A percentile compares a stretch with the other conserved stretches of the same genome.
These are phyloP conservation scores for Phalera bucephala DNA, from an alignment of 2,888 invertebrate genomes.

Conservation along the genomic window DNA sequence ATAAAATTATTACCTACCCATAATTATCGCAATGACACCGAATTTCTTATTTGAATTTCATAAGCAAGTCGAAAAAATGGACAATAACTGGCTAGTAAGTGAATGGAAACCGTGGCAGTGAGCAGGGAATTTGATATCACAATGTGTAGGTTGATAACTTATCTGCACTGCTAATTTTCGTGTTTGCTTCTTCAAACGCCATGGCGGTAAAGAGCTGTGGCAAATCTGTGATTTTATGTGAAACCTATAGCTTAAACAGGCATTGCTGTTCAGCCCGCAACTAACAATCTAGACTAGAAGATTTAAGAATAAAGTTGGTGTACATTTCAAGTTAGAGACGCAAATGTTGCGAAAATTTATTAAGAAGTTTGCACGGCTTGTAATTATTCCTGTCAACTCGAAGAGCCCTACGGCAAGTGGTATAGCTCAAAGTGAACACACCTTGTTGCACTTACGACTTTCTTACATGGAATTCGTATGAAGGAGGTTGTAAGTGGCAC, in stretches of 20 bases:
- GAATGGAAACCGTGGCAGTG: no score
- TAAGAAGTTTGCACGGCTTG: constrained; percentile 66
- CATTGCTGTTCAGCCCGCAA: constrained; percentile 16
- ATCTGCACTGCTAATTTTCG: no score
- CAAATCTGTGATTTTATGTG: no score
- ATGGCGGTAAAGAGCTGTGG: no score
- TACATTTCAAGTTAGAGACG: constrained; percentile 61
- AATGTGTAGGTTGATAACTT: no score
- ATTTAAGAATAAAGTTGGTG: constrained; percentile 49
- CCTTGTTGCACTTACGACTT: constrained; percentile 28
- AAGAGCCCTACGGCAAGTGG: constrained; percentile 26
- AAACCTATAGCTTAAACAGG: no score
- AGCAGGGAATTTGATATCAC: no score
- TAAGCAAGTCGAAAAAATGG: no score
- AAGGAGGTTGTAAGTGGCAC: constrained; percentile 21
- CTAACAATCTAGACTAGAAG: constrained; percentile 30
- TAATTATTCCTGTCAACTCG: constrained; percentile 75
- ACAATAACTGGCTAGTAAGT: no score
- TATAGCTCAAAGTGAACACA: constrained; percentile 33
- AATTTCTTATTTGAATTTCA: no score
- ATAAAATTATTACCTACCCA: constrained; percentile 22
- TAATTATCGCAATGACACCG: constrained; percentile 28
- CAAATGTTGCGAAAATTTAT: constrained; percentile 76
- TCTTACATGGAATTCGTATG: constrained; percentile 29
- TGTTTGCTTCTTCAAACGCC: no score